These are phyloP conservation scores for Anguilla megastoma DNA, from an alignment of 2,797 vertebrate species.

Conservation along the genomic window DNA sequence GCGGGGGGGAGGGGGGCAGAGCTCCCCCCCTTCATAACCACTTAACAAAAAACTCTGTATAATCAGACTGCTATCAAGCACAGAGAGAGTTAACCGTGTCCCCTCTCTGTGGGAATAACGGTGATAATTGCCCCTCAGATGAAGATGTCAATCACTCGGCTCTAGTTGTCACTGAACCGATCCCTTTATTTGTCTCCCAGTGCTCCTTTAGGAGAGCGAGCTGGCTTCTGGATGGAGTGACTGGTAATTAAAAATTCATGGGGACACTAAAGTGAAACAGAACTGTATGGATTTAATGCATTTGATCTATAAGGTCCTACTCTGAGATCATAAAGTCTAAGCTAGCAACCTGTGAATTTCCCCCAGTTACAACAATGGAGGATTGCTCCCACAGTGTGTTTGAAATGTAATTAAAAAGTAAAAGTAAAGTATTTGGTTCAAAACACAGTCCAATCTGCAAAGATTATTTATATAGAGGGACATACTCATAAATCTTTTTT, in stretches of 20 bases:
- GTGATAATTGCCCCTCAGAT: constrained; percentile 74
- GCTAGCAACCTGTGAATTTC: not conserved
- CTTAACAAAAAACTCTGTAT: constrained; percentile 72
- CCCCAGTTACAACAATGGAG: constrained; percentile 49
- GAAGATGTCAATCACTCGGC: constrained; percentile 60
- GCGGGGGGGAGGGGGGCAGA: constrained; percentile 39
- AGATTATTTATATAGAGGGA: not conserved
- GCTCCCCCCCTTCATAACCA: constrained; percentile 65
- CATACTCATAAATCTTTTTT: not conserved
- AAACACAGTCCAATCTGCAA: not conserved
- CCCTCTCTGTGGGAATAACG: constrained; percentile 65
- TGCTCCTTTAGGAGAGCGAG: constrained; percentile 48
- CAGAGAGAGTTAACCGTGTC: constrained; percentile 46
- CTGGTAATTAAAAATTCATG: constrained; percentile 50
- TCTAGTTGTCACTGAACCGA: constrained; percentile 16
- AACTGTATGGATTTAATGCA: constrained; percentile 50
- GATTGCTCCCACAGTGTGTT: constrained; percentile 39
- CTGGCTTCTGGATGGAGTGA: constrained; percentile 59
- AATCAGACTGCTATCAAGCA: constrained; percentile 62
- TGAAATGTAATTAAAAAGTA: constrained; percentile 31
- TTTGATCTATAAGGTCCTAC: constrained; percentile 17
- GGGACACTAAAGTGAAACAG: constrained; percentile 29
- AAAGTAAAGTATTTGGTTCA: constrained; percentile 16
- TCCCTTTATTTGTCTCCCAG: constrained; percentile 1
- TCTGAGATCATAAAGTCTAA: not conserved